Percentiles rank a stretch among this genome's conserved stretches.
phyloP scores from a whole-genome alignment of 2,797 vertebrate species.

The Sebastes ruberrimus region DNA sequence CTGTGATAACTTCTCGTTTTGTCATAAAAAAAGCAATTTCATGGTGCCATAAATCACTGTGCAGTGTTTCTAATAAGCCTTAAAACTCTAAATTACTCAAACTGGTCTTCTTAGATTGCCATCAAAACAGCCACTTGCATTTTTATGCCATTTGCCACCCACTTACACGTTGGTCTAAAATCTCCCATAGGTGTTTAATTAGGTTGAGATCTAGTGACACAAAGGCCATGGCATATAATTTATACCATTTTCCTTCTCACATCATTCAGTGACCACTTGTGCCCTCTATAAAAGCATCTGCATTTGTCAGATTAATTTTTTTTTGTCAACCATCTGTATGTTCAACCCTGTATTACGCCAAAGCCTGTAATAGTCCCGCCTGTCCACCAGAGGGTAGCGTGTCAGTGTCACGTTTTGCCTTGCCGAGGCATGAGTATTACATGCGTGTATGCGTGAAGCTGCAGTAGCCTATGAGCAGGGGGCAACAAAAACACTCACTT shows the following conservation, averaged over 20 bases:
- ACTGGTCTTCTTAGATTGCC: not conserved
- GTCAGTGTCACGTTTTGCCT: too few relatives aligned
- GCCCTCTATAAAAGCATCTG: not conserved
- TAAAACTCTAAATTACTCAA: not conserved
- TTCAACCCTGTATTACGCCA: too few relatives aligned
- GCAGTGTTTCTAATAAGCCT: not conserved
- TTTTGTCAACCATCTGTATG: not conserved
- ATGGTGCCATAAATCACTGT: not conserved
- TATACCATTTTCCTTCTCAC: not conserved
- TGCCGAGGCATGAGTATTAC: too few relatives aligned
- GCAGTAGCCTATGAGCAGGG: too few relatives aligned
- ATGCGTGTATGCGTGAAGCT: too few relatives aligned
- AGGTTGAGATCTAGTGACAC: too few relatives aligned
- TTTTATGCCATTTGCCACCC: not conserved
- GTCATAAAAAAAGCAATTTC: too few relatives aligned
- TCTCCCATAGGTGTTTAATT: not conserved
- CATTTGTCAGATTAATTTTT: not conserved
- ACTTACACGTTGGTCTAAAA: not conserved
- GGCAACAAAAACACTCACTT: too few relatives aligned
- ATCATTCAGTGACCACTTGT: not conserved
- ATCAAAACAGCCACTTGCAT: not conserved
- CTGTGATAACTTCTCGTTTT: too few relatives aligned
- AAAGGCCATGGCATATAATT: too few relatives aligned
- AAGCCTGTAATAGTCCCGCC: too few relatives aligned
- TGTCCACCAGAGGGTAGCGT: too few relatives aligned